Evolutionary conservation across 2,113 vertebrate species (phyloP), one percentile per base, ranked within the genome.

Genomic region (Bambusicola thoracicus): DNA sequence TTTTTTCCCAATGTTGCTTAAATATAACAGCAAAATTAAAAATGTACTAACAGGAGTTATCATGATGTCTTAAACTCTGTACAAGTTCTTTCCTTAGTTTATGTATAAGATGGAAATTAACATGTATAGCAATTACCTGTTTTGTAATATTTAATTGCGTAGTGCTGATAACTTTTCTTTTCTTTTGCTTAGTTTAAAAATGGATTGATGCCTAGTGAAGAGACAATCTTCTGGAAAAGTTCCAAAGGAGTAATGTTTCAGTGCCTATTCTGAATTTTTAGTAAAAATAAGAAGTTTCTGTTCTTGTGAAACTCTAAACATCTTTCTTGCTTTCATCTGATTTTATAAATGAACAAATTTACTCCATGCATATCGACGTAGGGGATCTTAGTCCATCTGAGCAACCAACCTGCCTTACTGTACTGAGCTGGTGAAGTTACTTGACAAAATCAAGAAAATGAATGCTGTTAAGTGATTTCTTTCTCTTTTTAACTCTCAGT

Each of bases 191-290:
- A 98, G 98, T 94, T 90, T 94, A 89, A 66, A 91, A 89, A 81
- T 82, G 62, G 95, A 97, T 49, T 83, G 94, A 96, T 97, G 95
- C 92, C 92, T 76, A 91, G 97, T 65, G 95, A 98, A 97, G 96
- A 96, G 98, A 98, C 98, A 98, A 98, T 98, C 98, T 95, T 96
- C 97, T 96, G 97, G 97, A 97, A 96, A 94, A 96, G 96, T 92
- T 96, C 97, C 97, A 93, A 94, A 97, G 97, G 97, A 98, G 97
- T 97, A 96, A 76, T 97, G 86, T 97, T 97, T 97, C 97, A 98
- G 98, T 99, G 98, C 98, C 98, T 99, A 96, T 95, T 95, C 84
- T 97, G 88, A 97, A 97, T 94, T 96, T 97, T 95, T 90, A 96
- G 92, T 92, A 72, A 90, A 97, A 97, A 89, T 93, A 93, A 95